phyloP scores from a whole-genome alignment of 2,113 vertebrate species.

The Romanogobio albipinnatus region DNA sequence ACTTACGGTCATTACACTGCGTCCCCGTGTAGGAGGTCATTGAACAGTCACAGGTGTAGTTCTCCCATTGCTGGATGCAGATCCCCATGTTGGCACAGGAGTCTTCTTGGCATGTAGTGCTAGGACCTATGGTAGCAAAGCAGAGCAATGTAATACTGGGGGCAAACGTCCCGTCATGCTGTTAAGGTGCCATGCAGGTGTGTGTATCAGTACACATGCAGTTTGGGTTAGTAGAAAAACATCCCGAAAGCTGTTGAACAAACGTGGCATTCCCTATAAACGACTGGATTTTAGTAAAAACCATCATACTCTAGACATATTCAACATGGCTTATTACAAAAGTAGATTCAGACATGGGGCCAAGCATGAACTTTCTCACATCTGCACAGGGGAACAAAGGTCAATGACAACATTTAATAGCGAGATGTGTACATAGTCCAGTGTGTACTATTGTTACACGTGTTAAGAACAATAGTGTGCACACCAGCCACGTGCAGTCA shows the following conservation, averaged over 20 bases:
- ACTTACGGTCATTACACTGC: conserved; percentile 98
- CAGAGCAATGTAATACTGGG: conserved; percentile 53
- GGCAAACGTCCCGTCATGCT: neutral
- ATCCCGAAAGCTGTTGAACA: conserved; percentile 47
- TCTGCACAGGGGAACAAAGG: conserved; percentile 49
- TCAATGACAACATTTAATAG: conserved; percentile 52
- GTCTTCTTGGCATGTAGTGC: conserved; percentile 96
- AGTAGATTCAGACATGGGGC: conserved; percentile 29
- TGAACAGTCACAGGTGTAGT: conserved; percentile 94
- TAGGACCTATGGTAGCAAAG: conserved; percentile 82
- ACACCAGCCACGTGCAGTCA: conserved; percentile 47
- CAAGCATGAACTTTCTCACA: conserved; percentile 48
- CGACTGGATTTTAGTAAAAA: conserved; percentile 56
- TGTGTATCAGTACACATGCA: conserved; percentile 58
- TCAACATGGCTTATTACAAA: conserved; percentile 45
- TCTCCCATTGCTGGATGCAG: conserved; percentile 97
- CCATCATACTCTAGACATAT: conserved; percentile 48
- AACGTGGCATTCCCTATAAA: conserved; percentile 57
- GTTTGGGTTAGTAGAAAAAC: conserved; percentile 56
- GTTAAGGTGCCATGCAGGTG: conserved; percentile 59
- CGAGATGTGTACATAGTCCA: conserved; percentile 46
- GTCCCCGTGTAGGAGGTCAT: conserved; percentile 95
- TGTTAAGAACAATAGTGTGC: conserved; percentile 38
- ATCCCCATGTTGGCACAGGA: conserved; percentile 95
- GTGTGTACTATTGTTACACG: conserved; percentile 47